Conservation (phyloP, 2,888 invertebrate genomes). For the Zygothrica quintamaculata region DNA sequence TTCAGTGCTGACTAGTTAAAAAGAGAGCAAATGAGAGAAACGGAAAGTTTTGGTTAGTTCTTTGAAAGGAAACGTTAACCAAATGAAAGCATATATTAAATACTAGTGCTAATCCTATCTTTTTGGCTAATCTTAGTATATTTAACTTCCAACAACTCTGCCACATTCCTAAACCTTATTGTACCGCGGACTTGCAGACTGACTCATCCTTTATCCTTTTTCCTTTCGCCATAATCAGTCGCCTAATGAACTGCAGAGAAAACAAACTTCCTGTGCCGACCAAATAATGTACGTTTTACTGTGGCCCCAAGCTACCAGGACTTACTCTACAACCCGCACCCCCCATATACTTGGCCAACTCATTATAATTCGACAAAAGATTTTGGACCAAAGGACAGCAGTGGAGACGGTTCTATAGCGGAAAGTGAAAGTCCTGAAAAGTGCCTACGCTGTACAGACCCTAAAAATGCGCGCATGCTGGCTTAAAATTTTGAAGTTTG, state of each 20-base stretch:
- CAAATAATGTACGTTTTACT: slow-evolving; percentile 44
- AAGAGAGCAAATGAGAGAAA: neutral
- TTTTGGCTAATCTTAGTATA: neutral
- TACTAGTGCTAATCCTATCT: too few relatives aligned
- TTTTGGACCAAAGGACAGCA: neutral
- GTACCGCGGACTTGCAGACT: too few relatives aligned
- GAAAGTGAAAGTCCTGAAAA: slow-evolving; percentile 70
- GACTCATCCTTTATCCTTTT: neutral
- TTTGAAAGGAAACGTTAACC: neutral
- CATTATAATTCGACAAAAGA: slow-evolving; percentile 64
- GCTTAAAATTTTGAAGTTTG: slow-evolving; percentile 31
- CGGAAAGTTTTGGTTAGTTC: neutral
- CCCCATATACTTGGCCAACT: slow-evolving; percentile 35
- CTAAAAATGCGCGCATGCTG: slow-evolving; percentile 59
- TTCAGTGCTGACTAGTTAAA: slow-evolving; percentile 36
- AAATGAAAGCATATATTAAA: too few relatives aligned
- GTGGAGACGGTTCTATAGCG: slow-evolving; percentile 13
- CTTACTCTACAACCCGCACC: neutral
- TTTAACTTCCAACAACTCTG: too few relatives aligned
- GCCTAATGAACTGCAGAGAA: slow-evolving; percentile 65
- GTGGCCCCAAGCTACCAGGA: slow-evolving; percentile 1
- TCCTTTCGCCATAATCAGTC: slow-evolving; percentile 36
- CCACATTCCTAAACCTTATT: too few relatives aligned
- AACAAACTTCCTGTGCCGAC: slow-evolving; percentile 58
- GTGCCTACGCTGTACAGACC: slow-evolving; percentile 46